Conservation (phyloP, 2,888 invertebrate genomes). For the Troides oblongomaculatus region DNA sequence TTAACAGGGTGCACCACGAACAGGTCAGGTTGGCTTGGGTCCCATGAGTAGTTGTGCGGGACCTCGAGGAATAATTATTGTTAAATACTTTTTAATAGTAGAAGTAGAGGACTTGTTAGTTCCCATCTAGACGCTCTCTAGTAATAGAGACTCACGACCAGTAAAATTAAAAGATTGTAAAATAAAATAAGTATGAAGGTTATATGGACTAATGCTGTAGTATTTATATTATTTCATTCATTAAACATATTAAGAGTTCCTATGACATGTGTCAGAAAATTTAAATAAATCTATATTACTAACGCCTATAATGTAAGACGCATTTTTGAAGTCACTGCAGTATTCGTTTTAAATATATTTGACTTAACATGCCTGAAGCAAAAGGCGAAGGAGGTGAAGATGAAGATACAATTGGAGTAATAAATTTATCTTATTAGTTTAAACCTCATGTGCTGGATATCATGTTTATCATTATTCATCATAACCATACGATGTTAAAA, state of each 20-base stretch:
- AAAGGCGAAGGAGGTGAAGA: conserved; percentile 66
- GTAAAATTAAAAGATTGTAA: too few relatives aligned
- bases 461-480: background rate
- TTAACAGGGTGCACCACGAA: too few relatives aligned
- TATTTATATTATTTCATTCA: background rate
- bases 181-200: background rate
- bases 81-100: too few relatives aligned
- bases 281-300: background rate
- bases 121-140: too few relatives aligned
- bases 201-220: background rate
- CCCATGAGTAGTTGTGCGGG: too few relatives aligned
- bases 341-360: background rate
- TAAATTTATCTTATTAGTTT: conserved; percentile 21
- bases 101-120: too few relatives aligned
- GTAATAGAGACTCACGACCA: too few relatives aligned
- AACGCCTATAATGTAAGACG: background rate
- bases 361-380: conserved; percentile 43
- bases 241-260: background rate
- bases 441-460: background rate
- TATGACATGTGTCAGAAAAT: background rate
- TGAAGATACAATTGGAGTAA: conserved; percentile 71
- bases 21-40: too few relatives aligned
- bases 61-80: too few relatives aligned
- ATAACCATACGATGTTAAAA: too few relatives aligned
- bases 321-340: background rate